Base-by-base conservation (phyloP, 2,797 vertebrate species). In the Anas bernieri region DNA sequence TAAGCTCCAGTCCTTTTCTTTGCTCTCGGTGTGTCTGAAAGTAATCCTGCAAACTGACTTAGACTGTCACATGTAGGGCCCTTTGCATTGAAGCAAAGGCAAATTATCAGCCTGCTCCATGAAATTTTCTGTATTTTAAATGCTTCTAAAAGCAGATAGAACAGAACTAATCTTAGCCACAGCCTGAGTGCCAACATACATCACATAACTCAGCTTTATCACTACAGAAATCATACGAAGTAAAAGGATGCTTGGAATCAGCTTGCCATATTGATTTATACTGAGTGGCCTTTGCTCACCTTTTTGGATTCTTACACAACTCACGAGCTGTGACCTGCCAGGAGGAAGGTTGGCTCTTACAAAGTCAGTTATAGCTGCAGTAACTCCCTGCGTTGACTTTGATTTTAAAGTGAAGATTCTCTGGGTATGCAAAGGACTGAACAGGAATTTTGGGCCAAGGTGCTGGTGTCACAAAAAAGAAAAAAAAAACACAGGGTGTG, bases 141-240 rank as follows among this genome's bases (percentile, higher is more conserved):
- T 83, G 90, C 90, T 94, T 90, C 92, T 85, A 74, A 87, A 94
- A 61, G 59, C 90, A 86, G 95, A 86, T 31, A 66, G 77, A 66
- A 83, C 83, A 93, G 94, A 96, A 86, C 90, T 93, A 78, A 95
- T 96, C 91, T 92, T 56, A 73, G 75, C 86, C 61, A 46, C 89
- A 86, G 86, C 91, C 63, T 4, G 35, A 87, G 61, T 12, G 3
- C 91, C 81, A 59, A 6, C 2, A 0, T 69, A 85, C 54, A 13
- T 90, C 95, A 81, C 94, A 81, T 89, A 94, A 95, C 80, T 96
- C 94, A 94, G 86, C 88, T 94, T 92, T 92, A 86, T 94, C 92
- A 56, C 94, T 73, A 77, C 92, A 92, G 90, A 90, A 92, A 94
- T 94, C 93, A 69, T 17, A 52, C 22, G 9, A 86, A 80, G 92